A percentile compares a stretch with the other conserved stretches of the same genome.
Evolutionary conservation across 2,888 invertebrate genomes (phyloP).

Genomic region (Hanleya hanleyi): DNA sequence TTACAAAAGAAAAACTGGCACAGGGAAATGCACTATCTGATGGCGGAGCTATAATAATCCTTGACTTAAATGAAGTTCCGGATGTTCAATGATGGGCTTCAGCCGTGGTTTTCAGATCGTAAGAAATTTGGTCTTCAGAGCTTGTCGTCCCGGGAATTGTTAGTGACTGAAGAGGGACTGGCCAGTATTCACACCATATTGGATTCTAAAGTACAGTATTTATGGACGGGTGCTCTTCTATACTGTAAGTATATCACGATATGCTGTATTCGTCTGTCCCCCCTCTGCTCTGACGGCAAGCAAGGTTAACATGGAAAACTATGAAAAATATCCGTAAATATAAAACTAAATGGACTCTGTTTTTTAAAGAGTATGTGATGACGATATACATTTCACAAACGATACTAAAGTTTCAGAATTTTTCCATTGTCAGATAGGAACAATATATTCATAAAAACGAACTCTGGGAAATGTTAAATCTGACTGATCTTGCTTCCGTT

Average conservation of each 20-base stretch:
- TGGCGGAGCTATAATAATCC: too few species aligned
- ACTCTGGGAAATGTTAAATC: too few species aligned
- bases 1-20: too few species aligned
- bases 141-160: slow-evolving; percentile 52
- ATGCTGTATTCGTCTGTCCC: background rate
- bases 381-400: too few species aligned
- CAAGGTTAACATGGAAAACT: background rate
- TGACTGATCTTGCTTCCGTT: too few species aligned
- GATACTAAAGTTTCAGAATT: too few species aligned
- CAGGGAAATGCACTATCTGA: too few species aligned
- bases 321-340: too few species aligned
- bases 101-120: slow-evolving; percentile 71
- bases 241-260: slow-evolving; percentile 65
- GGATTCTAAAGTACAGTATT: slow-evolving; percentile 58
- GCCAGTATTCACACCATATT: slow-evolving; percentile 68
- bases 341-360: too few species aligned
- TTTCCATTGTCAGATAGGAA: too few species aligned
- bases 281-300: background rate
- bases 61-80: slow-evolving; percentile 54
- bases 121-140: slow-evolving; percentile 63
- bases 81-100: slow-evolving; percentile 69
- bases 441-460: too few species aligned
- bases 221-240: slow-evolving; percentile 68
- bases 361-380: too few species aligned
- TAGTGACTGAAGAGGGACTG: slow-evolving; percentile 70